Evolutionary conservation across 2,888 invertebrate species (phyloP), one percentile per base, ranked within the genome.

Genomic region (Campoplex capitator): DNA sequence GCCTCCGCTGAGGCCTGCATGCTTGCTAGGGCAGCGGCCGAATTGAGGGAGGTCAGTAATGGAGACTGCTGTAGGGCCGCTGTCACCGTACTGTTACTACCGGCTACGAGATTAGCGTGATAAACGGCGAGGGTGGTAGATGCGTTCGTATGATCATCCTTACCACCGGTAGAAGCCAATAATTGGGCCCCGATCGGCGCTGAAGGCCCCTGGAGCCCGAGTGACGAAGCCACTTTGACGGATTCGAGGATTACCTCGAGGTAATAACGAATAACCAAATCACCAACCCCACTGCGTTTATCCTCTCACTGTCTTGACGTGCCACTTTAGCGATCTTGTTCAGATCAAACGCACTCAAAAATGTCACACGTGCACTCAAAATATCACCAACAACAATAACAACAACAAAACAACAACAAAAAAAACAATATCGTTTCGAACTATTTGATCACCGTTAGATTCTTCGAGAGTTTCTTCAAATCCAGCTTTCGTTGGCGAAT

Each of bases 1-100:
- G 97, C 96, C 96, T 96, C 96, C 94, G 95, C 95, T 94, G 95
- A 95, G 91, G 95, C 94, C 96, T 97, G 96, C 96, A 97, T 96
- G 95, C 95, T 96, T 95, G 96, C 95, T 94, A 96, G 96, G 95
- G 93, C 93, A 90, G 91, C 91, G 91, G 93, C 93, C 87, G 94
- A 92, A 91, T 93, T 93, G 78, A 94, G 93, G 88, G 93, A 92
- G 87, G 92, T 92, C 88, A 94, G 90, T 83, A 94, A 90, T 86
- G 93, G 91, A 89, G 93, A 94, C 90, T 94, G 94, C 85, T 92
- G 92, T 85, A 94, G 92, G 79, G 93, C 93, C 91, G 93, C 92
- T 84, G 93, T 92, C 89, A 93, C 93, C 91, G 93, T 92, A 90
- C 92, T 92, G 91, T 93, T 94, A 86, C 91, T 92, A 89, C 94